Percentiles rank a stretch among this genome's conserved stretches.
These are phyloP conservation scores for Potamilus streckersoni DNA, from an alignment of 1,140 invertebrate genomes.

Conservation along the genomic window DNA sequence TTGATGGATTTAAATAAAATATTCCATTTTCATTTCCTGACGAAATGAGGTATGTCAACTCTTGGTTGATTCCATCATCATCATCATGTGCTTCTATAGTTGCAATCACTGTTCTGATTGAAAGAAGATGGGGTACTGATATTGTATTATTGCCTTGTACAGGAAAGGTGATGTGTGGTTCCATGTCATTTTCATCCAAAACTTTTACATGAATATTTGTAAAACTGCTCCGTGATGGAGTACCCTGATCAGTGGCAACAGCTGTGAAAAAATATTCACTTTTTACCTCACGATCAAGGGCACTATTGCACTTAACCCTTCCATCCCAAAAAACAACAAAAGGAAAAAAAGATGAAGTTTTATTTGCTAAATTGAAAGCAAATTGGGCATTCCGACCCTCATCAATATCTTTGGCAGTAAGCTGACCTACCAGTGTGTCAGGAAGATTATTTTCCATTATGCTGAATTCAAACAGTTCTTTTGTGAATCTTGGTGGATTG, in stretches of 20 bases:
- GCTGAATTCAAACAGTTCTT: constrained; percentile 55
- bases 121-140: constrained; percentile 21
- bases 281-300: constrained; percentile 31
- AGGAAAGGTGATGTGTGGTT: constrained; percentile 33
- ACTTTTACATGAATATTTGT: constrained; percentile 35
- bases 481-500: constrained; percentile 88
- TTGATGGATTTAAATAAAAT: constrained; percentile 34
- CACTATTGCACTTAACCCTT: constrained; percentile 26
- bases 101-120: constrained; percentile 35
- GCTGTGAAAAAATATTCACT: constrained; percentile 31
- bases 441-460: constrained; percentile 65
- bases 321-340: constrained; percentile 38
- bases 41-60: constrained; percentile 32
- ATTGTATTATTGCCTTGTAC: constrained; percentile 35
- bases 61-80: constrained; percentile 34
- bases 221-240: constrained; percentile 24
- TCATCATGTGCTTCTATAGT: constrained; percentile 36
- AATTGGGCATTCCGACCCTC: constrained; percentile 73
- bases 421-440: constrained; percentile 84
- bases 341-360: constrained; percentile 21
- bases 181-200: constrained; percentile 38
- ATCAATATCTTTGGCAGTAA: constrained; percentile 89
- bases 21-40: constrained; percentile 43
- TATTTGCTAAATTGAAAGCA: constrained; percentile 23
- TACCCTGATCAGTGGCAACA: constrained; percentile 38